Evolutionary conservation across 2,888 invertebrate genomes (phyloP).

Genomic region (Microctonus hyperodae): DNA sequence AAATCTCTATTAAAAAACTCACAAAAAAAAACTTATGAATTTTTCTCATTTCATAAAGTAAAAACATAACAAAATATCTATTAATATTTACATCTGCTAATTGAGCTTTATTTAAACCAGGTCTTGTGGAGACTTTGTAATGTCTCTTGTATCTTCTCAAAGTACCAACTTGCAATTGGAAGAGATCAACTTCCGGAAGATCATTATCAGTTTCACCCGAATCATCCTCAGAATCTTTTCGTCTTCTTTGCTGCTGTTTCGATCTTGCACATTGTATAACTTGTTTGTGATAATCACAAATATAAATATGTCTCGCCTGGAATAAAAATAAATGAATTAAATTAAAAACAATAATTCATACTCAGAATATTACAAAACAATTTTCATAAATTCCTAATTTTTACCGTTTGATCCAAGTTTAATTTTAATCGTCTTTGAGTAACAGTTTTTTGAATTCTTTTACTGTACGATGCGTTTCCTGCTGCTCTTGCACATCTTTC

Average conservation of each 20-base stretch:
- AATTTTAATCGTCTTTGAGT: constrained; percentile 89
- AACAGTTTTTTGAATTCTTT: constrained; percentile 95
- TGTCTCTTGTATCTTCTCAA: constrained; percentile 91
- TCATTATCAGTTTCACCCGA: constrained; percentile 93
- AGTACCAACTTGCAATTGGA: constrained; percentile 93
- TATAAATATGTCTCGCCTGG: constrained; percentile 93
- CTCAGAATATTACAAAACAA: neutral
- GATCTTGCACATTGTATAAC: constrained; percentile 95
- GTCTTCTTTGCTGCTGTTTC: constrained; percentile 70
- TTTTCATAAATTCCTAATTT: constrained; percentile 45
- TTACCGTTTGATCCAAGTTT: constrained; percentile 80
- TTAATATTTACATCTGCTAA: constrained; percentile 84
- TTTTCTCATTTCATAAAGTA: neutral
- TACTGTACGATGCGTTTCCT: constrained; percentile 95
- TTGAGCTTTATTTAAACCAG: constrained; percentile 94
- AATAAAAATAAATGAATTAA: constrained; percentile 40
- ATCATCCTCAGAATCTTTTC: constrained; percentile 94
- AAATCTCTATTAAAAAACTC: too few species aligned
- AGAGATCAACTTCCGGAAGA: constrained; percentile 91
- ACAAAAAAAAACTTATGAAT: too few species aligned
- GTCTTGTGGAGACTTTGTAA: constrained; percentile 89
- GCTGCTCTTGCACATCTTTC: constrained; percentile 87
- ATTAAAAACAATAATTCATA: neutral
- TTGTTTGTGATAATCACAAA: constrained; percentile 95
- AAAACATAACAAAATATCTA: constrained; percentile 8